Conservation (phyloP, 2,113 vertebrate species). For the Sinosuthora webbiana region DNA sequence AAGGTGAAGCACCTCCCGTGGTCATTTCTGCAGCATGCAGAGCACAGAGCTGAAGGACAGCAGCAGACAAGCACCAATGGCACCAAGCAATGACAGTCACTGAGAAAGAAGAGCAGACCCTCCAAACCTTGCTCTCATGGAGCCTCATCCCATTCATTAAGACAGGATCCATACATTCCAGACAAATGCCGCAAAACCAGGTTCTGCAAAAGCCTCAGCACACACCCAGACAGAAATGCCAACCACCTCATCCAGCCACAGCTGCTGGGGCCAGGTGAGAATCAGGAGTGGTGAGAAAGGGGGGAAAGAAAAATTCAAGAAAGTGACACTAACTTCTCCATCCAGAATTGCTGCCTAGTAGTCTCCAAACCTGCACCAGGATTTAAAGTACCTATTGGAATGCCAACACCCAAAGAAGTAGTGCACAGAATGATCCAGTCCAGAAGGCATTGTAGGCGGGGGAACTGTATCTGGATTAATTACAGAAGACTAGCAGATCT, state of each 20-base stretch:
- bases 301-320: background rate
- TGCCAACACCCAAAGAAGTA: background rate
- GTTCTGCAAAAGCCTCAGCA: background rate
- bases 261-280: background rate
- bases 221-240: background rate
- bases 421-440: background rate
- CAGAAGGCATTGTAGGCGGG: fast-evolving
- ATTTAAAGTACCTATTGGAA: background rate
- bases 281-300: background rate
- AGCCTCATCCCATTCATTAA: background rate
- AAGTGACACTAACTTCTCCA: background rate
- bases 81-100: fast-evolving
- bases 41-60: background rate
- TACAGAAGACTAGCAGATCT: background rate
- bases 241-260: background rate
- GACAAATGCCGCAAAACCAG: background rate
- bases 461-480: background rate
- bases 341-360: background rate
- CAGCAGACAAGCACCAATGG: background rate
- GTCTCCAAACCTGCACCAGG: background rate
- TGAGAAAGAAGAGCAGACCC: background rate
- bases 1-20: background rate
- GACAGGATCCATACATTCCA: background rate
- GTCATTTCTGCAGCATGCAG: background rate
- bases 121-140: background rate